Conservation (phyloP, 2,797 vertebrate genomes). For the Sebastes cheni region DNA sequence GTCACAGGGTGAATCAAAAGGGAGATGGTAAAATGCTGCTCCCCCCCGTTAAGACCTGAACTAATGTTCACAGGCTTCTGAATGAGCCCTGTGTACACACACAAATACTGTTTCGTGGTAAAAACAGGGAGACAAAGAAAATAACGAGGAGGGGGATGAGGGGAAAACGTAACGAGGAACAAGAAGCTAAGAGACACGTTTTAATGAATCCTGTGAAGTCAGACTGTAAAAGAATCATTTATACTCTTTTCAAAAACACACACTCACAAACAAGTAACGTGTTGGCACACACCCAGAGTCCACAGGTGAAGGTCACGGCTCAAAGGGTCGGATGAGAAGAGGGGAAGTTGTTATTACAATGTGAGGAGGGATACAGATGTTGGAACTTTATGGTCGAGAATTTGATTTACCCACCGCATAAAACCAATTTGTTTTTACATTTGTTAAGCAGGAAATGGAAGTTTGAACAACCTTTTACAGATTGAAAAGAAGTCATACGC, state of each 20-base stretch:
- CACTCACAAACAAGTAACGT: not conserved
- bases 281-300: conserved; percentile 10
- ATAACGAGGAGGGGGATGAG: conserved; percentile 3
- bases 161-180: not conserved
- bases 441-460: conserved; percentile 23
- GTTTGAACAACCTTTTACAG: not conserved
- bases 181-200: not conserved
- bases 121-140: conserved; percentile 42
- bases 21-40: conserved; percentile 43
- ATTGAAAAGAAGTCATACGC: not conserved
- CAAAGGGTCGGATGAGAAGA: not conserved
- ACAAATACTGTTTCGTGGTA: conserved; percentile 26
- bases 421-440: conserved; percentile 18
- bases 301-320: conserved; percentile 38
- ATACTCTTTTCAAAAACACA: not conserved
- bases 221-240: conserved; percentile 5
- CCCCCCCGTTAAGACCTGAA: conserved; percentile 8
- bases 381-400: not conserved
- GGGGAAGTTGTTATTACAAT: not conserved
- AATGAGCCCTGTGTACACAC: conserved; percentile 39
- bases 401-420: conserved; percentile 31
- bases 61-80: conserved; percentile 43
- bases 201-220: conserved; percentile 21
- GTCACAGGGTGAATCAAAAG: conserved; percentile 43
- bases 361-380: conserved; percentile 39